Evolutionary conservation across 2,113 vertebrate genomes (phyloP).

Genomic region (Phoenicopterus ruber): DNA sequence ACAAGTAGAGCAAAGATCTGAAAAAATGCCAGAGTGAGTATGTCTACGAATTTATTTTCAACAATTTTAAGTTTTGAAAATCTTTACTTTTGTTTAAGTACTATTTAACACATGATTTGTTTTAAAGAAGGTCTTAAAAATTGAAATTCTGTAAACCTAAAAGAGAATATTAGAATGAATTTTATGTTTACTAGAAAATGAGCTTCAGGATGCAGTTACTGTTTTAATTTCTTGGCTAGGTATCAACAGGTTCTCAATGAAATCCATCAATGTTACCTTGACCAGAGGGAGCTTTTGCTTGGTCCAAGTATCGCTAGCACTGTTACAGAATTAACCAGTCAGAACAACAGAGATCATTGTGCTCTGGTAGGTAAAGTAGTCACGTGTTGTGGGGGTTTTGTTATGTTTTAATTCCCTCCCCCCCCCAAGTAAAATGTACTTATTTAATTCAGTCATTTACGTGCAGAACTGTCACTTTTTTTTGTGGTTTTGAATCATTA

Average conservation of each 20-base stretch:
- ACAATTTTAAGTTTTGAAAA: background rate
- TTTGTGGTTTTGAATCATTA: background rate
- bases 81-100: background rate
- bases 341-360: constrained; percentile 96
- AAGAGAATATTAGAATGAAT: background rate
- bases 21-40: constrained; percentile 95
- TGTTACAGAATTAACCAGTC: constrained; percentile 91
- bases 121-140: background rate
- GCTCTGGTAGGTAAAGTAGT: constrained; percentile 82
- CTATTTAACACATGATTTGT: background rate
- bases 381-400: background rate
- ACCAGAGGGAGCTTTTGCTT: constrained; percentile 90
- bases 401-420: background rate
- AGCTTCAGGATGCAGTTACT: background rate
- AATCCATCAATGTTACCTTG: constrained; percentile 94
- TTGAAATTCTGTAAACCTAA: background rate
- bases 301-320: constrained; percentile 91
- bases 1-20: constrained; percentile 91
- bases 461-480: background rate
- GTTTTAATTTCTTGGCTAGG: constrained; percentile 67
- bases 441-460: background rate
- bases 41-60: background rate
- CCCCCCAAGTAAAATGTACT: background rate
- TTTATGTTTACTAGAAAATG: background rate
- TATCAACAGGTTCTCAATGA: constrained; percentile 91